A percentile compares a stretch with the other conserved stretches of the same genome.
phyloP scores from a whole-genome alignment of 2,797 vertebrate genomes.

The Eulemur coronatus region DNA sequence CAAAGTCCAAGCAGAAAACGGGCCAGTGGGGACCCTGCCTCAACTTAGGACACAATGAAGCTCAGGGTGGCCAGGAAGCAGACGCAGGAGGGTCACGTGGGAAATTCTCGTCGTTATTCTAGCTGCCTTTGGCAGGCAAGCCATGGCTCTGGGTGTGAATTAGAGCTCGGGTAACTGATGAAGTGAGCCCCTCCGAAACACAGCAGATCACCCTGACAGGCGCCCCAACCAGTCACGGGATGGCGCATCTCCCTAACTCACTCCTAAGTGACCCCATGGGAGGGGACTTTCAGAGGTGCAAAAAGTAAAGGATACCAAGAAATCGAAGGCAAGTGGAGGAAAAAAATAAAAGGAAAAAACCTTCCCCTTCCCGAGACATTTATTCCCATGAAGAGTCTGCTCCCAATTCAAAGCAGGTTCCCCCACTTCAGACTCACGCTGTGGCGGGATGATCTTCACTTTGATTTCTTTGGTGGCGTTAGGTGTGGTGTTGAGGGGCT shows the following conservation, averaged over 20 bases:
- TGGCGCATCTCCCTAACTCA: not conserved
- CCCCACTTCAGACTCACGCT: slow-evolving; percentile 87
- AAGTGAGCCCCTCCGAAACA: not conserved
- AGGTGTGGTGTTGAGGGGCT: slow-evolving; percentile 94
- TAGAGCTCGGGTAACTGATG: not conserved
- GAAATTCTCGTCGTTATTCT: not conserved
- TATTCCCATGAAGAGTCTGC: not conserved
- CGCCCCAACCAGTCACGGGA: not conserved
- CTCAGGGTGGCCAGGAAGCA: not conserved
- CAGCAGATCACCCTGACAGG: not conserved
- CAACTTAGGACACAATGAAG: not conserved
- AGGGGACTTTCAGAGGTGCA: not conserved
- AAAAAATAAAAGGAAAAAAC: not conserved
- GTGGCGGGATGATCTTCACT: slow-evolving; percentile 97
- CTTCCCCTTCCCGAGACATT: too few species aligned
- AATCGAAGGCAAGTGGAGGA: not conserved
- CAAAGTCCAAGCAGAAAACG: not conserved
- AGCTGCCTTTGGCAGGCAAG: not conserved
- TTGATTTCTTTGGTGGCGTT: slow-evolving; percentile 97
- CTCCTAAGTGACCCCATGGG: not conserved
- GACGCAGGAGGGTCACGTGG: not conserved
- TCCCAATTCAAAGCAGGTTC: not conserved
- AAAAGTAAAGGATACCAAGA: not conserved
- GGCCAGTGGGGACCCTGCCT: not conserved
- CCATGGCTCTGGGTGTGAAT: not conserved